phyloP scores from a whole-genome alignment of 2,797 vertebrate species.

The Eupleurogrammus muticus region DNA sequence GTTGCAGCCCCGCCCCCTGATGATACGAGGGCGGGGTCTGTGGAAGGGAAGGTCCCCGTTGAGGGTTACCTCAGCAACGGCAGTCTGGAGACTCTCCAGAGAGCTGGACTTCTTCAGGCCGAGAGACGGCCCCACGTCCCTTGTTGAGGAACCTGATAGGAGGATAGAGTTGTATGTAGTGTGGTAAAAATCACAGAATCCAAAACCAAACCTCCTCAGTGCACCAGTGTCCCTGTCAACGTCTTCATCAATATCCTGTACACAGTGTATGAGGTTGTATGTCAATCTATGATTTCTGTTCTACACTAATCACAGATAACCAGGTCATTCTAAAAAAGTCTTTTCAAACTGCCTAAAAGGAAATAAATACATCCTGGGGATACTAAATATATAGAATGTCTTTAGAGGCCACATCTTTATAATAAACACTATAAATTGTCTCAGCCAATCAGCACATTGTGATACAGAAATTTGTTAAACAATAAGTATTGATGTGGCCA shows the following conservation, averaged over 20 bases:
- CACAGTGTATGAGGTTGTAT: background rate
- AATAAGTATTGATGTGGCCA: background rate
- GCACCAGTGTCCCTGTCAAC: background rate
- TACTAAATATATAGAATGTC: background rate
- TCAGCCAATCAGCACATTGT: no score
- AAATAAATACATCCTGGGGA: background rate
- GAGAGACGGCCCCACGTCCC: conserved; percentile 94
- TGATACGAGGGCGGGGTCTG: conserved; percentile 93
- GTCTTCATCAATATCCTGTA: background rate
- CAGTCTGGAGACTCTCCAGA: conserved; percentile 97
- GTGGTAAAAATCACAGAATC: background rate
- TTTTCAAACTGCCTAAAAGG: background rate
- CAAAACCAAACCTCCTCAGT: no score
- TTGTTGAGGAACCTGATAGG: conserved; percentile 91
- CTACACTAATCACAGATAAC: background rate
- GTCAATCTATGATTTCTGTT: background rate
- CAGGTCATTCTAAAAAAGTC: no score
- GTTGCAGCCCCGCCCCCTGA: conserved; percentile 96
- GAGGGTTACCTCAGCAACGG: conserved; percentile 94
- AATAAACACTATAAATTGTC: background rate
- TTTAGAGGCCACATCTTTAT: background rate
- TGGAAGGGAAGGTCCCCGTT: conserved; percentile 96
- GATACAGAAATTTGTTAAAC: background rate
- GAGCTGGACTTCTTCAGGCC: conserved; percentile 99
- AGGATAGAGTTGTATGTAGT: conserved; percentile 22